Conservation (phyloP, 2,113 vertebrate genomes). For the Phodopus roborovskii region DNA sequence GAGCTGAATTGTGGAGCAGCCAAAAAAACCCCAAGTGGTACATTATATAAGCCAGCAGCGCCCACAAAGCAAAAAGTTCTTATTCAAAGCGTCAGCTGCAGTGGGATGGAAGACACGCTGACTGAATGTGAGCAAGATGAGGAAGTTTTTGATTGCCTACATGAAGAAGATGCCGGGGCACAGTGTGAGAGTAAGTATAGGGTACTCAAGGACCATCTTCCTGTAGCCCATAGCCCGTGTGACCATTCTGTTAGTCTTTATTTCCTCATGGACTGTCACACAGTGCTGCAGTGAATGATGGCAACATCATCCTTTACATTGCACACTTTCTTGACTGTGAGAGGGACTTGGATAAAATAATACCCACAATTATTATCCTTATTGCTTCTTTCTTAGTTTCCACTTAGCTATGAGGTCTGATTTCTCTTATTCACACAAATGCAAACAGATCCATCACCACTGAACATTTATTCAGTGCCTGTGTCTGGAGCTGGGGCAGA, state of each 20-base stretch:
- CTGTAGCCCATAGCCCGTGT: accelerated
- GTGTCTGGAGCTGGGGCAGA: background rate
- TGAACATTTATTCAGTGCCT: background rate
- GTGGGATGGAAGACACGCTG: conserved; percentile 8
- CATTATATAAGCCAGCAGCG: background rate
- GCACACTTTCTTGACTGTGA: background rate
- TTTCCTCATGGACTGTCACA: background rate
- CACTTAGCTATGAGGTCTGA: background rate
- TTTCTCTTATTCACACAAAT: background rate
- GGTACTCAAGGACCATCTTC: background rate
- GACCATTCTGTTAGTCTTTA: background rate
- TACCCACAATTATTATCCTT: background rate
- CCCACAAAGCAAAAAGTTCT: background rate
- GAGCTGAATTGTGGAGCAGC: conserved; percentile 67
- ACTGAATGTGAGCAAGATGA: background rate
- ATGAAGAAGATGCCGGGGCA: background rate
- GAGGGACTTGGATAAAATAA: background rate
- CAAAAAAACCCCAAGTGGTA: background rate
- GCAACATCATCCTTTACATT: background rate
- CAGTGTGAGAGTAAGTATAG: conserved; percentile 61
- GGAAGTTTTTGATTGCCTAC: background rate
- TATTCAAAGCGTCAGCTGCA: background rate
- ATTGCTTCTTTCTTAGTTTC: background rate
- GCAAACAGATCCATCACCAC: background rate
- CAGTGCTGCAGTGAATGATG: accelerated